Conservation (phyloP, 1,140 invertebrate species). For the Drosophila sp. region DNA sequence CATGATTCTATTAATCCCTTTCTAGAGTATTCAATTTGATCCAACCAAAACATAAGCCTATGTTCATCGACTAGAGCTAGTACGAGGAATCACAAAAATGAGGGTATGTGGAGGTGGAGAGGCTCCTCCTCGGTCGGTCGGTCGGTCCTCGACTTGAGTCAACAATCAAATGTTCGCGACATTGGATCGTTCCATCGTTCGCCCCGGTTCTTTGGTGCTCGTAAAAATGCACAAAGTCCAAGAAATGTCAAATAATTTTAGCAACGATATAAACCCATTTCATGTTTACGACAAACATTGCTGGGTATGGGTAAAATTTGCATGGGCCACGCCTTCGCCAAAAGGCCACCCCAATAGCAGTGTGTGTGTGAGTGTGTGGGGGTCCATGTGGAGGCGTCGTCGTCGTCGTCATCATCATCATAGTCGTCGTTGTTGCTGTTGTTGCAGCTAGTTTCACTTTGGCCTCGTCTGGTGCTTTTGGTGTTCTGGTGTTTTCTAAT, state of each 20-base stretch:
- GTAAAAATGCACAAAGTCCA: slow-evolving; percentile 80
- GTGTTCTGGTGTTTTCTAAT: slow-evolving; percentile 71
- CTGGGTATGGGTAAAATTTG: slow-evolving; percentile 53
- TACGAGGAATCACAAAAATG: not conserved
- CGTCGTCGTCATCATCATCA: slow-evolving; percentile 39
- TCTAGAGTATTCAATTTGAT: no score
- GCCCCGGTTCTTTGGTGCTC: slow-evolving; percentile 44
- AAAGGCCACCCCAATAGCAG: not conserved
- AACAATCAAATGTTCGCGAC: slow-evolving; percentile 62
- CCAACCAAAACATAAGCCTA: no score
- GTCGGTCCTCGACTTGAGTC: slow-evolving; percentile 16
- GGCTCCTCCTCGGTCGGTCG: no score
- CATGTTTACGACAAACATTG: slow-evolving; percentile 76
- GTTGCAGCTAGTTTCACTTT: slow-evolving; percentile 21
- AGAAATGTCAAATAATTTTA: slow-evolving; percentile 83
- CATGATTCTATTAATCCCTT: no score
- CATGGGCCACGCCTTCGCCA: slow-evolving; percentile 48
- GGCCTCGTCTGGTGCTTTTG: slow-evolving; percentile 44
- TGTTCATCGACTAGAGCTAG: no score
- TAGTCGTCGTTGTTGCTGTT: slow-evolving; percentile 25
- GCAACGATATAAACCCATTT: slow-evolving; percentile 83
- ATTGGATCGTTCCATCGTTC: not conserved
- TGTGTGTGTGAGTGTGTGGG: slow-evolving; percentile 20
- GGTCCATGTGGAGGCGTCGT: slow-evolving; percentile 61
- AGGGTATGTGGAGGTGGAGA: not conserved